A percentile compares a stretch with the other conserved stretches of the same genome.
Evolutionary conservation across 2,888 invertebrate species (phyloP).

Genomic region (Scelioninae gen. 1): DNA sequence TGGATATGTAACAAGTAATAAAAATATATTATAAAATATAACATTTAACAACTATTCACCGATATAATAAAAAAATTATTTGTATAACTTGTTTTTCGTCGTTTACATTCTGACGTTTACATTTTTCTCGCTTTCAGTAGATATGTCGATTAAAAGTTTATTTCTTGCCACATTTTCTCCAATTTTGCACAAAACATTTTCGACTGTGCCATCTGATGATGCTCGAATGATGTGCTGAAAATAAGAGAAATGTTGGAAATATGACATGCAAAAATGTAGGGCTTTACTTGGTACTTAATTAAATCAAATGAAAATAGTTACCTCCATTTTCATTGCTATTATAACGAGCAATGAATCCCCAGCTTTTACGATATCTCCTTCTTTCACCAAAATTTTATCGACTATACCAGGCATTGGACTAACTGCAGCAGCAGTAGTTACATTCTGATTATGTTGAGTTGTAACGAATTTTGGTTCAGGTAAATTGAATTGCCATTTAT

Average conservation of each 20-base stretch:
- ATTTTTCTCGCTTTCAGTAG: slow-evolving; percentile 16
- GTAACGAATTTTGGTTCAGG: slow-evolving; percentile 87
- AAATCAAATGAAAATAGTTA: slow-evolving; percentile 75
- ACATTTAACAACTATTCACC: no score
- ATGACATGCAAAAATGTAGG: background rate
- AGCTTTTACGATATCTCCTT: slow-evolving; percentile 92
- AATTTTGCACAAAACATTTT: slow-evolving; percentile 88
- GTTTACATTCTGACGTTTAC: background rate
- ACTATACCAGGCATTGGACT: slow-evolving; percentile 99
- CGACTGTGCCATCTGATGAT: slow-evolving; percentile 90
- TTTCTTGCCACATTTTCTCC: slow-evolving; percentile 95
- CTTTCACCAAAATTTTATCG: slow-evolving; percentile 93
- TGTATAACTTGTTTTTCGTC: no score
- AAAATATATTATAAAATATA: no score
- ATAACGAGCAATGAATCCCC: slow-evolving; percentile 97
- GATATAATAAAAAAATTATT: background rate
- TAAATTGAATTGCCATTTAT: slow-evolving; percentile 88
- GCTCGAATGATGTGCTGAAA: slow-evolving; percentile 93
- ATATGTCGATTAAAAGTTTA: slow-evolving; percentile 82
- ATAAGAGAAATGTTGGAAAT: slow-evolving; percentile 21
- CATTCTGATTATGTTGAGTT: slow-evolving; percentile 80
- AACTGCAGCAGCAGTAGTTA: slow-evolving; percentile 86
- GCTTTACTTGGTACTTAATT: background rate
- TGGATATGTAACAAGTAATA: no score
- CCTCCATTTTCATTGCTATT: slow-evolving; percentile 99